Base-by-base conservation (phyloP, 1,140 invertebrate genomes). In the Eurosta solidaginis region DNA sequence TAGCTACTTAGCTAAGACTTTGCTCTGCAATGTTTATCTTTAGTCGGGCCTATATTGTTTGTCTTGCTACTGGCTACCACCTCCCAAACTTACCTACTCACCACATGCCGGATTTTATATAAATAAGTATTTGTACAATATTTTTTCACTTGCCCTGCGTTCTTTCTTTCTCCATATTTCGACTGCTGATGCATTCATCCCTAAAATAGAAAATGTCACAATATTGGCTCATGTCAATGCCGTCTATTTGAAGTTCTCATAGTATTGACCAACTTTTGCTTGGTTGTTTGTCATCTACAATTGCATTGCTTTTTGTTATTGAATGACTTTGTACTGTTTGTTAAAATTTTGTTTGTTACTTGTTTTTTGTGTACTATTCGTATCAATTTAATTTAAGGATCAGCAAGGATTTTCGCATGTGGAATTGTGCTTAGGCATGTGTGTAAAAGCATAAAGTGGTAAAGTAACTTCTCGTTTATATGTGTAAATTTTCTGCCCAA, bases 221-320 rank as follows among this genome's bases (percentile, higher is more conserved):
- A 9, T 36, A 36, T 68, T 27, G 59, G 33, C 59, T 17, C 59
- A 42, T 68, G 59, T 40, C 59, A 68, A 68, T 68, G 36, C n/a
- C 59, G 33, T 40, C n/a, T n/a, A 22, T 33, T 7, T 10, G 6
- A 17, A 33, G n/a, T n/a, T n/a, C n/a, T n/a, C n/a, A n/a, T n/a
- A n/a, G n/a, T 33, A 33, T n/a, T 47, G 14, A 17, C 54, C 20
- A 29, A n/a, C 20, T 12, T n/a, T 2, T 40, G 29, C 25, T 36
- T 27, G 20, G n/a, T 49, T 49, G 9, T 17, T 5, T 44, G 42
- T 44, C 5, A 44, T 5, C 12, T 5, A 44, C 42, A 7, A 14
- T 63, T 68, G n/a, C n/a, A 68, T 68, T 68, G 59, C n/a, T 68
- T 68, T 36, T 68, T 68, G 59, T 20, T 33, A 22, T 68, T 7